phyloP scores from a whole-genome alignment of 2,888 invertebrate species.

The Ochlodes sylvanus region DNA sequence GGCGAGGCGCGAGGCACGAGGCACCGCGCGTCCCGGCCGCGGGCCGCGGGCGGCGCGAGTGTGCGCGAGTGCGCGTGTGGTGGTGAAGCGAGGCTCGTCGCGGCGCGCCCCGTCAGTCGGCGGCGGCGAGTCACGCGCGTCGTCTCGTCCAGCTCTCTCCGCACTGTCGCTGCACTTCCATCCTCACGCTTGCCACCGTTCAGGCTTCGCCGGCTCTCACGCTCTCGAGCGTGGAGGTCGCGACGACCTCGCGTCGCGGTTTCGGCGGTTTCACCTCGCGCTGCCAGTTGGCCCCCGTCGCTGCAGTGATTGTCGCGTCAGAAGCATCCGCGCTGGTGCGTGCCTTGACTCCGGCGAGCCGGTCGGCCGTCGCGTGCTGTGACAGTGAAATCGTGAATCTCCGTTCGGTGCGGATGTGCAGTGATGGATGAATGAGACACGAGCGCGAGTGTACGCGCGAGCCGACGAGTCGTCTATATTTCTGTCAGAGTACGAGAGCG shows the following conservation, averaged over 20 bases:
- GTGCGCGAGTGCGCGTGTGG: conserved; percentile 73
- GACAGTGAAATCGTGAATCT: conserved; percentile 82
- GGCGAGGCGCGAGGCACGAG: conserved; percentile 51
- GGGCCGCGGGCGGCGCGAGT: conserved; percentile 61
- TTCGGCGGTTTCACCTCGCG: conserved; percentile 65
- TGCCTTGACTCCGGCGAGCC: conserved; percentile 71
- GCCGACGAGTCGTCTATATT: conserved; percentile 63
- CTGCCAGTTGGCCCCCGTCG: conserved; percentile 51
- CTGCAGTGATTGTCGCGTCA: conserved; percentile 61
- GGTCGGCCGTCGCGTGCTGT: conserved; percentile 74
- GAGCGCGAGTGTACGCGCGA: conserved; percentile 67
- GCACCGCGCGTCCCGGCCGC: conserved; percentile 44
- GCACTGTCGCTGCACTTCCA: conserved; percentile 64
- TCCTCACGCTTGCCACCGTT: conserved; percentile 70
- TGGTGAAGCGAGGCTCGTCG: conserved; percentile 70
- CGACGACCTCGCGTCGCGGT: conserved; percentile 64
- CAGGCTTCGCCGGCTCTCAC: conserved; percentile 76
- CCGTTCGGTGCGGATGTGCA: conserved; percentile 83
- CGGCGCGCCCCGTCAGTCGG: conserved; percentile 83
- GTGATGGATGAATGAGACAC: conserved; percentile 81
- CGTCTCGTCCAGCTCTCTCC: conserved; percentile 71
- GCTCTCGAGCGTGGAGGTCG: conserved; percentile 79
- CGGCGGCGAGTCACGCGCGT: conserved; percentile 83
- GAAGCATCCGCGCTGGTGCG: conserved; percentile 64
- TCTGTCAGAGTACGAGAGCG: conserved; percentile 71